Base-by-base conservation (phyloP, 2,113 vertebrate genomes). In the Aphyosemion australe region DNA sequence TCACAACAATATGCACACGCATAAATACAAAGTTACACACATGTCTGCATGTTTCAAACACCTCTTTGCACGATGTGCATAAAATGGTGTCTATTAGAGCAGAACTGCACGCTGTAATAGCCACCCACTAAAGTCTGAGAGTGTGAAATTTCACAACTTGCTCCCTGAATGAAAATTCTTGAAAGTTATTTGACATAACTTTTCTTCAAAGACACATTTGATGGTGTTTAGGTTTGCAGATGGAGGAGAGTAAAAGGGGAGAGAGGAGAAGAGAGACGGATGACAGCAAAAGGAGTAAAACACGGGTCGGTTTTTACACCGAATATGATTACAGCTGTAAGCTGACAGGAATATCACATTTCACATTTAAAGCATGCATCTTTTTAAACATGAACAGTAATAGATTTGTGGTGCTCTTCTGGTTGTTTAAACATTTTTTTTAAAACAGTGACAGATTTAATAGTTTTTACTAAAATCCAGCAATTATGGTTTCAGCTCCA, bases 151-250 rank as follows among this genome's bases (percentile, higher is more conserved):
- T 77, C 60, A 56, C 69, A 72, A 77, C 78, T 79, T 67, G 47
- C 72, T 72, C 67, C 53, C 67, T 79, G 70, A 83, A 80, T 75
- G 61, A 70, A 69, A 84, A 62, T 56, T 77, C 57, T 70, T 1
- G 9, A 31, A 82, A 80, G 66, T 70, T 48, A 71, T 72, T 82
- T 71, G 68, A 66, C 55, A 55, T 57, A 82, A 84, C 79, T 82
- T 85, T 85, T 78, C 82, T 82, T 85, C 84, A 82, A 84, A 85
- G 80, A 78, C 65, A 61, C 45, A 60, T 82, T 75, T 74, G 74
- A 79, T 67, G 59, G 65, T 59, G 55, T 79, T 79, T 83, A 71
- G 61, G 53, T 77, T 68, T 73, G 39, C 61, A 56, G 69, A 77
- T 47, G 56, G 41, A 39, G n/a, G 63, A 52, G 16, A 37, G 47